Evolutionary conservation across 1,140 invertebrate species (phyloP).

Genomic region (Pseudomyrmex pallidus): DNA sequence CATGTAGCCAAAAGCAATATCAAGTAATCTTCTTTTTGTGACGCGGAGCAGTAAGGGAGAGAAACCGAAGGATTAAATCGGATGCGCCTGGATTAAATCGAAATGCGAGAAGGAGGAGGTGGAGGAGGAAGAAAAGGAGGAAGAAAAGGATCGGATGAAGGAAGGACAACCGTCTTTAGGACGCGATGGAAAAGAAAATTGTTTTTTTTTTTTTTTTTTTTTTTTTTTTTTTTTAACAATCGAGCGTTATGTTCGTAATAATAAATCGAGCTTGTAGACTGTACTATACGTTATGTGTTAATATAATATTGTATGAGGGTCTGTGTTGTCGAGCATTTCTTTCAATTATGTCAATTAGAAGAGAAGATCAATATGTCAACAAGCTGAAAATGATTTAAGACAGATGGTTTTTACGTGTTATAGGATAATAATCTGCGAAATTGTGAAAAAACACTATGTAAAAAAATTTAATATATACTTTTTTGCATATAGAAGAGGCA

Average conservation of each 20-base stretch:
- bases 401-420: conserved; percentile 5
- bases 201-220: conserved; percentile 40
- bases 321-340: conserved; percentile 48
- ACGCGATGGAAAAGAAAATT: conserved; percentile 12
- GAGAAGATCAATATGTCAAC: neutral
- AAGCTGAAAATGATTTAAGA: neutral
- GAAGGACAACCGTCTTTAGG: conserved; percentile 21
- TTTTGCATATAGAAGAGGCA: neutral
- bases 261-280: conserved; percentile 66
- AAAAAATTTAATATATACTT: conserved; percentile 8
- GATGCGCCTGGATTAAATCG: conserved; percentile 36
- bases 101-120: neutral
- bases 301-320: conserved; percentile 46
- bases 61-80: conserved; percentile 16
- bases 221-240: conserved; percentile 59
- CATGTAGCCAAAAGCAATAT: conserved; percentile 23
- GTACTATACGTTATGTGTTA: conserved; percentile 64
- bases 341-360: conserved; percentile 12
- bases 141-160: neutral
- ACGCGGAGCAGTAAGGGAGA: conserved; percentile 58
- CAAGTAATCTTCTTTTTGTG: conserved; percentile 57
- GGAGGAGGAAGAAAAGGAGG: conserved; percentile 3
- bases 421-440: neutral
- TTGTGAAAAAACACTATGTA: neutral
- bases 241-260: conserved; percentile 66